Evolutionary conservation across 1,140 invertebrate species (phyloP).

Genomic region (Holotrichia oblita): DNA sequence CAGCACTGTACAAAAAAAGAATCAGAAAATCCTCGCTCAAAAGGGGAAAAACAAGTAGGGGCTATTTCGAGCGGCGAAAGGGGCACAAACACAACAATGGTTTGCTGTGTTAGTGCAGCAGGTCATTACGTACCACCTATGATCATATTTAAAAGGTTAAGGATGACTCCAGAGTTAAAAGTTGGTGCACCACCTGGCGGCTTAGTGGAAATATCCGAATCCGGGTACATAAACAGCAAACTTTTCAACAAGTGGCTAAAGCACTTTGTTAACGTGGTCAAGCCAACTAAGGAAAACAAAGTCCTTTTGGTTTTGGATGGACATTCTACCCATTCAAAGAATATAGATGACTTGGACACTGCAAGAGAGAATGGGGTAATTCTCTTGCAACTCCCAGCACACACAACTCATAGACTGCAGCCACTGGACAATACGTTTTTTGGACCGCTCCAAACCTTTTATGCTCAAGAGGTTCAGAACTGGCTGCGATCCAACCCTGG

Average conservation of each 20-base stretch:
- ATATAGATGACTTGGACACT: too few relatives aligned
- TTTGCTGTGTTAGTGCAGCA: constrained; percentile 52
- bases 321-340: constrained; percentile 44
- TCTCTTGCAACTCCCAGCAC: too few relatives aligned
- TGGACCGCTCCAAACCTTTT: constrained; percentile 53
- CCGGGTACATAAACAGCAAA: constrained; percentile 42
- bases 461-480: constrained; percentile 44
- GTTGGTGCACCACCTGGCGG: constrained; percentile 7
- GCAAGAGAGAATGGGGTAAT: constrained; percentile 38
- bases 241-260: constrained; percentile 54
- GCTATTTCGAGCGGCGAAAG: constrained; percentile 59
- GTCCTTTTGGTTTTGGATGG: constrained; percentile 53
- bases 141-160: constrained; percentile 47
- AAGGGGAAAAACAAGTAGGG: constrained; percentile 60
- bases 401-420: constrained; percentile 49
- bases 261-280: constrained; percentile 47
- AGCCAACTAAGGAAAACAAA: constrained; percentile 47
- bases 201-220: constrained; percentile 15
- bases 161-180: constrained; percentile 25
- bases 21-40: constrained; percentile 31
- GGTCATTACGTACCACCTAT: constrained; percentile 51
- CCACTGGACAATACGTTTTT: constrained; percentile 60
- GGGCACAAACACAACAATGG: constrained; percentile 44
- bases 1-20: constrained; percentile 53
- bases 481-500: constrained; percentile 51